A percentile compares a stretch with the other conserved stretches of the same genome.
These are phyloP conservation scores for Rhaphigaster nebulosa DNA, from an alignment of 2,888 invertebrate genomes.

Conservation along the genomic window DNA sequence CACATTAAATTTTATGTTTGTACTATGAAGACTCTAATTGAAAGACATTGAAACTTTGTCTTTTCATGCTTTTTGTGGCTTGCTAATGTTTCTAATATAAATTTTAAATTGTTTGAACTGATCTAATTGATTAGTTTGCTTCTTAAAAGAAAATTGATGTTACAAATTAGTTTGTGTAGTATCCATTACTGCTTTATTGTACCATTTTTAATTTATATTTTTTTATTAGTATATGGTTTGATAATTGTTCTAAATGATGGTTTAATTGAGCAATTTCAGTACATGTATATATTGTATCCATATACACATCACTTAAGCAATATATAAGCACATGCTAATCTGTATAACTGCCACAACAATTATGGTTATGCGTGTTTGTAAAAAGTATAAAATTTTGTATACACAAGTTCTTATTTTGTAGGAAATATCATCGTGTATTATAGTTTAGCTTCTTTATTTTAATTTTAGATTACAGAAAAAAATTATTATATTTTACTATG, in stretches of 20 bases:
- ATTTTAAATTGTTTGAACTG: neutral
- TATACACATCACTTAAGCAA: slow-evolving; percentile 16
- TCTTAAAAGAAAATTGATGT: neutral
- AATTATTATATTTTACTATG: neutral
- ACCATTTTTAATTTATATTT: neutral
- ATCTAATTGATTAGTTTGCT: neutral
- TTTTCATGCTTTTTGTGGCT: slow-evolving; percentile 40
- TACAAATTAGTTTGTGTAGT: neutral
- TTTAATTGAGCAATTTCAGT: neutral
- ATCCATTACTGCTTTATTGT: neutral
- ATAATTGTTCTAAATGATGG: neutral
- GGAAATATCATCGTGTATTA: neutral
- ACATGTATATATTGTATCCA: neutral
- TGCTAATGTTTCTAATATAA: slow-evolving; percentile 19
- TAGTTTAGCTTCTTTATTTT: neutral
- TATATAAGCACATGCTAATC: neutral
- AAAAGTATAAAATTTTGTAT: neutral
- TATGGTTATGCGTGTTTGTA: neutral
- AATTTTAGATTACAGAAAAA: neutral
- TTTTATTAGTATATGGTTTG: neutral
- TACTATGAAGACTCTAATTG: neutral
- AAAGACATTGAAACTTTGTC: slow-evolving; percentile 3
- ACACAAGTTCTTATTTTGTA: neutral
- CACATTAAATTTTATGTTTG: neutral
- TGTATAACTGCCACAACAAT: neutral